Conservation (phyloP, 2,797 vertebrate genomes). For the Girardinus metallicus region DNA sequence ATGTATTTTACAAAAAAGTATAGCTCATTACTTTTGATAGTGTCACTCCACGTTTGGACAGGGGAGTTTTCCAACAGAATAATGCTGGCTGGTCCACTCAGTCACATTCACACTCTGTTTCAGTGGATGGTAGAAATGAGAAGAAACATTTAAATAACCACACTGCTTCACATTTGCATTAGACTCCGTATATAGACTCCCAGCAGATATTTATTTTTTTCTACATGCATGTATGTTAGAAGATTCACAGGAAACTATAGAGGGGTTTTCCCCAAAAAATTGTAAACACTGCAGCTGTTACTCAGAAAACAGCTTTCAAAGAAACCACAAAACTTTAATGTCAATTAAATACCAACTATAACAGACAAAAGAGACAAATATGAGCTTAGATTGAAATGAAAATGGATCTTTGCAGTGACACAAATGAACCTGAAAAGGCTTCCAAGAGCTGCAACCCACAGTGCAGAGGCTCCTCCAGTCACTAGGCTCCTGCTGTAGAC, state of each 20-base stretch:
- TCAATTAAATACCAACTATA: not conserved
- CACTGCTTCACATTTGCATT: not conserved
- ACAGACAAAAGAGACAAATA: not conserved
- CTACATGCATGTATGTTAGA: not conserved
- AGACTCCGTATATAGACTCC: not conserved
- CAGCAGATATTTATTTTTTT: not conserved
- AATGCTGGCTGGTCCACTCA: not conserved
- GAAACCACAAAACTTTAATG: conserved; percentile 1
- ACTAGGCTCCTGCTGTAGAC: not conserved
- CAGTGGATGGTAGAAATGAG: not conserved
- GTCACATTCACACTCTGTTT: not conserved
- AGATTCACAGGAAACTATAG: not conserved
- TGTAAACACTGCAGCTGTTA: not conserved
- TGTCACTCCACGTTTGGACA: not conserved
- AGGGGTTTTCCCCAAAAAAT: not conserved
- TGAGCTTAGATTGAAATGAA: not conserved
- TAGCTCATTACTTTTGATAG: not conserved
- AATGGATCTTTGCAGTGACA: not conserved
- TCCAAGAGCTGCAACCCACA: not conserved
- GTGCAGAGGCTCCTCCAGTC: not conserved
- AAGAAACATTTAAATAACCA: not conserved
- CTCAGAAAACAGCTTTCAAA: not conserved
- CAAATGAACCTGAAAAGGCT: not conserved
- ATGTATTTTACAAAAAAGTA: not conserved
- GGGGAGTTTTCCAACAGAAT: not conserved